A percentile compares a stretch with the other conserved stretches of the same genome.
phyloP scores from a whole-genome alignment of 1,140 invertebrate species.

The Atta cephalotes region DNA sequence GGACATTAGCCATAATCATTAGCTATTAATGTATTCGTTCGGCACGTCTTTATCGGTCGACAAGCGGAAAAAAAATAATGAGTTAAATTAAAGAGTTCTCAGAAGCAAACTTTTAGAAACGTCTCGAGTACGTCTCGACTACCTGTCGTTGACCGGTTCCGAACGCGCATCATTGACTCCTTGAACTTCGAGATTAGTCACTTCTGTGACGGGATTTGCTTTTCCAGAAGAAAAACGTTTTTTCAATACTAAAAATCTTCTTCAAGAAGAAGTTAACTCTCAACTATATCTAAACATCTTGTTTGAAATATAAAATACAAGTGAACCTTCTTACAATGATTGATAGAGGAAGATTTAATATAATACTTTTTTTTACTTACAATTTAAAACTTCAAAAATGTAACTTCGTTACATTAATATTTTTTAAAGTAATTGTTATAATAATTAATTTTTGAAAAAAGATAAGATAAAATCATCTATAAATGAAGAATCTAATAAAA shows the following conservation, averaged over 20 bases:
- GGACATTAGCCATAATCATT: constrained; percentile 25
- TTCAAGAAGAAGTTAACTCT: neutral
- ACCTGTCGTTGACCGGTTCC: constrained; percentile 66
- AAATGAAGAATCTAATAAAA: neutral
- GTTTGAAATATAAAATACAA: too few relatives aligned
- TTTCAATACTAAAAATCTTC: neutral
- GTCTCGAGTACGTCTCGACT: constrained; percentile 58
- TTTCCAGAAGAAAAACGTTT: neutral
- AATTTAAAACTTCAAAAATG: too few relatives aligned
- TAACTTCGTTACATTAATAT: neutral
- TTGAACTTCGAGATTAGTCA: constrained; percentile 50
- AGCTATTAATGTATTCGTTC: constrained; percentile 26
- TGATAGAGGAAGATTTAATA: too few relatives aligned
- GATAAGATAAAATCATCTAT: neutral
- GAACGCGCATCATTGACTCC: constrained; percentile 58
- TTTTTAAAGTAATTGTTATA: neutral
- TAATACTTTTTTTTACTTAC: too few relatives aligned
- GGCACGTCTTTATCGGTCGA: constrained; percentile 32
- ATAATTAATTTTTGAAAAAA: neutral
- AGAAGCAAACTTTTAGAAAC: constrained; percentile 15
- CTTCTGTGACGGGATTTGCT: constrained; percentile 4
- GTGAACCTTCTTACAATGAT: too few relatives aligned
- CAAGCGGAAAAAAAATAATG: constrained; percentile 15
- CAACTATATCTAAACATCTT: too few relatives aligned
- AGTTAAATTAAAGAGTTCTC: constrained; percentile 52